Evolutionary conservation across 2,113 vertebrate species (phyloP), one percentile per base, ranked within the genome.

Genomic region (Periophthalmus modestus): DNA sequence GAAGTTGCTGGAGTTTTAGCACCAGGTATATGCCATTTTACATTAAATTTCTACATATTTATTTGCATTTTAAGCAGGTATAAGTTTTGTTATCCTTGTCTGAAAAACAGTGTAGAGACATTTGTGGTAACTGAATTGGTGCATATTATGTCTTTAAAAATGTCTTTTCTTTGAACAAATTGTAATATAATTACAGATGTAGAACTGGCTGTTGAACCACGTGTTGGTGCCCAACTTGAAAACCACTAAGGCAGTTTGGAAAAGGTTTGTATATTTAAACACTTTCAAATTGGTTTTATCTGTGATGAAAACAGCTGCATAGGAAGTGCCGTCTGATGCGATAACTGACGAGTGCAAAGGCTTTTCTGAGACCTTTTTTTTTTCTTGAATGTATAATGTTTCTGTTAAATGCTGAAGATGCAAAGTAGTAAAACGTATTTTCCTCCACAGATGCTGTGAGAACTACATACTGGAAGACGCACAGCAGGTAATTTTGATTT

Each of bases 261-360:
- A 21, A 57, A 85, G 84, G 87, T 90, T 65, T 55, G 87, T 86
- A 39, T 9, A 19, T 2, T 11, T 5, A 11, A n/a, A 1, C 28
- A 11, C 0, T 68, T 2, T 0, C 5, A 15, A 0, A 1, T 54
- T 71, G 0, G 7, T 14, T 9, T 0, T 2, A 0, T 89, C 88
- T 21, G 61, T 88, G 92, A 92, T 83, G 89, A 91, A 73, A 90
- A 87, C 61, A 33, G 77, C 80, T 90, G 75, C 66, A 90, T 93
- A 92, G 92, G 92, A 93, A 93, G 90, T 92, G 91, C 93, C 87
- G 92, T 93, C 93, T 89, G 83, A 93, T 92, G 89, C 91, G 92
- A 94, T 66, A 93, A 91, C 93, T 94, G 92, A 92, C 89, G 92
- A 91, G 82, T 48, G 48, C 4, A 78, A 7, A 67, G 85, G 81